Conservation (phyloP, 2,113 vertebrate genomes). For the Hemibates koningsi region DNA sequence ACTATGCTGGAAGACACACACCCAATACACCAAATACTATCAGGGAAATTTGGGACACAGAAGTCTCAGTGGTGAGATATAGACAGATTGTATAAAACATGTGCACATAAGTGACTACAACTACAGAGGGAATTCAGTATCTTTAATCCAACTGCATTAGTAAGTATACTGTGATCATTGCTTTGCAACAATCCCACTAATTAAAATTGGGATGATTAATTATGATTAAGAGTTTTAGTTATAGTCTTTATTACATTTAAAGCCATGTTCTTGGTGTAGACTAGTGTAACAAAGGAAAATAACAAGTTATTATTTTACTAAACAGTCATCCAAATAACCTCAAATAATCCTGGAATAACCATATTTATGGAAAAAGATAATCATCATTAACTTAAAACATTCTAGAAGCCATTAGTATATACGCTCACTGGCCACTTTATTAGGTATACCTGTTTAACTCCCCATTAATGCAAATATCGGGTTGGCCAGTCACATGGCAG, state of each 20-base stretch:
- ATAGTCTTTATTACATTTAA: background rate
- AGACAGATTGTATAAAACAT: background rate
- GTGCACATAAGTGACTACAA: background rate
- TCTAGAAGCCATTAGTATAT: background rate
- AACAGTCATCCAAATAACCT: background rate
- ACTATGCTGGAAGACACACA: background rate
- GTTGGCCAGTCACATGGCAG: background rate
- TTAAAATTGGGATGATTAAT: background rate
- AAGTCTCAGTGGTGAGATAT: background rate
- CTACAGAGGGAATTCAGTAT: background rate
- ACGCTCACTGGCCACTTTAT: background rate
- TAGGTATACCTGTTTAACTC: background rate
- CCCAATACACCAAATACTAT: background rate
- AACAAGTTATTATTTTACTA: background rate
- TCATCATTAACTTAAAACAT: background rate
- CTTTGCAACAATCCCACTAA: background rate
- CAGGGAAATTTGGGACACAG: background rate
- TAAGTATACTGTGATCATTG: background rate
- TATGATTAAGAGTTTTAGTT: background rate
- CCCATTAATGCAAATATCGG: background rate
- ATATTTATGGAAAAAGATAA: background rate
- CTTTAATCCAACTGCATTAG: background rate
- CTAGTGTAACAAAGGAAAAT: background rate
- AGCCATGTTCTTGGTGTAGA: background rate
- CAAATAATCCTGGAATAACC: background rate